Evolutionary conservation across 2,113 vertebrate genomes (phyloP).

Genomic region (Trematomus loennbergii): DNA sequence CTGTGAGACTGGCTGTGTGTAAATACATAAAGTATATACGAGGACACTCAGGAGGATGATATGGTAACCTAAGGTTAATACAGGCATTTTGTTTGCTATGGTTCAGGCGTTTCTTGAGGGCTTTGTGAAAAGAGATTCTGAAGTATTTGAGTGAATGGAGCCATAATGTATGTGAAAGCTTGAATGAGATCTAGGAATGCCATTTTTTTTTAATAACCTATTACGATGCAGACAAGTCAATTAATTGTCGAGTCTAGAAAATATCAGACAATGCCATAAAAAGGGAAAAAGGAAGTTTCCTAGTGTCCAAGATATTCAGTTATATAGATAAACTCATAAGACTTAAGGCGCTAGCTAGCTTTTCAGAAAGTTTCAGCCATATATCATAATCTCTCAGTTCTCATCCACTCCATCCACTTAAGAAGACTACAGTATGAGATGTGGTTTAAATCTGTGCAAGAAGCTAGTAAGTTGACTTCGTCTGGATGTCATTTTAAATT

Average conservation of each 20-base stretch:
- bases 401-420: background rate
- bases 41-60: conserved; percentile 1
- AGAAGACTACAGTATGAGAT: background rate
- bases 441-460: background rate
- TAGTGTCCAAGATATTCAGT: background rate
- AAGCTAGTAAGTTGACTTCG: background rate
- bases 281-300: background rate
- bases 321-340: background rate
- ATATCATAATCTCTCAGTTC: background rate
- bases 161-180: background rate
- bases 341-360: background rate
- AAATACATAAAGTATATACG: conserved; percentile 23
- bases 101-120: background rate
- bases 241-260: background rate
- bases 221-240: background rate
- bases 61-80: conserved; percentile 1
- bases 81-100: conserved; percentile 4
- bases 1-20: conserved; percentile 20
- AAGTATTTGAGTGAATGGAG: conserved; percentile 21
- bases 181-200: conserved; percentile 4
- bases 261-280: background rate
- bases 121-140: background rate
- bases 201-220: background rate
- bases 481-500: too few species aligned
- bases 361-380: background rate